These are phyloP conservation scores for Pangasius larnaudii DNA, from an alignment of 2,797 vertebrate species.

Conservation along the genomic window DNA sequence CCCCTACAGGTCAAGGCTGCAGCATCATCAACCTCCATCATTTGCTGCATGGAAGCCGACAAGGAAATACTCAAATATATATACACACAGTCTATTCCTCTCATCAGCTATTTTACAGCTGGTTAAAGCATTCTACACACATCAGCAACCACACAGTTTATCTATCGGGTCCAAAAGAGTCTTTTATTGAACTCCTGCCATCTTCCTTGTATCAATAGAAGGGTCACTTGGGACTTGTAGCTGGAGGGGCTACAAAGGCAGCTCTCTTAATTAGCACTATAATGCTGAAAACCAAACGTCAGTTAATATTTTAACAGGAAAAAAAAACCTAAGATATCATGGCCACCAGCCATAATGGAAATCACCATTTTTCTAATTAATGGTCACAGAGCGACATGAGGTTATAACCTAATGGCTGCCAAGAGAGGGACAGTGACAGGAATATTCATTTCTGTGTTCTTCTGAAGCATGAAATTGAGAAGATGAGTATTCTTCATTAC, in stretches of 20 bases:
- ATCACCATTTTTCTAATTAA: conserved; percentile 19
- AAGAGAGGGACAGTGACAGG: not conserved
- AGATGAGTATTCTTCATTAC: not conserved
- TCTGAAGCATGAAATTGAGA: not conserved
- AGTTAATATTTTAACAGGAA: conserved; percentile 20
- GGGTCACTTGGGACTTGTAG: conserved; percentile 26
- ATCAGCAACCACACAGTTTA: conserved; percentile 31
- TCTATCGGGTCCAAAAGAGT: conserved; percentile 11
- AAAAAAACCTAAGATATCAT: not conserved
- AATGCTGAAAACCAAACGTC: conserved; percentile 28
- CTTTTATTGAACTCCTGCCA: conserved; percentile 48
- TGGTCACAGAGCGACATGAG: not conserved
- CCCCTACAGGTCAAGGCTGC: conserved; percentile 8
- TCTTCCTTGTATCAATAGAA: conserved; percentile 3
- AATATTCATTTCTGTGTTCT: not conserved
- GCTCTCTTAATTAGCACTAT: conserved; percentile 51
- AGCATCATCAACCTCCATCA: conserved; percentile 13
- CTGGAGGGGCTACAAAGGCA: conserved; percentile 42
- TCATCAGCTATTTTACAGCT: conserved; percentile 28
- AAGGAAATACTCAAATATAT: conserved; percentile 15
- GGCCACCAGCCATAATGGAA: not conserved
- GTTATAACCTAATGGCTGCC: not conserved
- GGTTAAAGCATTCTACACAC: conserved; percentile 26
- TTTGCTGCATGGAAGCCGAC: conserved; percentile 13
- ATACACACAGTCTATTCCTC: conserved; percentile 16